Percentiles rank a stretch among this genome's conserved stretches.
Conservation (phyloP, 2,797 vertebrate genomes). For the Bovichtus diacanthus region DNA sequence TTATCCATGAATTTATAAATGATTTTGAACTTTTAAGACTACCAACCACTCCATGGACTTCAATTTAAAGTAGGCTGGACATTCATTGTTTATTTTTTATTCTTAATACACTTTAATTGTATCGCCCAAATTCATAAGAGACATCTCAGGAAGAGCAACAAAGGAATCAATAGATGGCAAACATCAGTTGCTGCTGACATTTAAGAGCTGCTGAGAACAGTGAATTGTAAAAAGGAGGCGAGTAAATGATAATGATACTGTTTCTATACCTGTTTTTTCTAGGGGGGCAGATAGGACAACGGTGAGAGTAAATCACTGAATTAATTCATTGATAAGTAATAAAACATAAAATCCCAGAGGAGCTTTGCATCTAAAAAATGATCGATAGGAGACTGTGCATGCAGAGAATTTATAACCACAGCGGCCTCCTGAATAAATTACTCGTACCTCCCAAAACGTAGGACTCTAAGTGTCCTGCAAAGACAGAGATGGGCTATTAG, state of each 20-base stretch:
- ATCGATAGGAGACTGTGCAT: not conserved
- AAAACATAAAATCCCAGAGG: not conserved
- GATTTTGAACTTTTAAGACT: no score
- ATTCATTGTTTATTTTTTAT: no score
- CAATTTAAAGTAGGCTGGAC: no score
- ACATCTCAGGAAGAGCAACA: not conserved
- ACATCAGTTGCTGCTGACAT: not conserved
- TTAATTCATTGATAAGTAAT: not conserved
- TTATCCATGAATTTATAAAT: no score
- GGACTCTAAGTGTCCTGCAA: not conserved
- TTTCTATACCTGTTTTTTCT: not conserved
- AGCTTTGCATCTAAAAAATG: not conserved
- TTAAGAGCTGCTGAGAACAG: not conserved
- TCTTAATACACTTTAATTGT: not conserved
- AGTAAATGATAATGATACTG: not conserved
- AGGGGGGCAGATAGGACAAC: not conserved
- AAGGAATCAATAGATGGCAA: not conserved
- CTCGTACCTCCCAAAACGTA: not conserved
- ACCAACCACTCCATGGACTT: no score
- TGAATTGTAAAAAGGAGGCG: not conserved
- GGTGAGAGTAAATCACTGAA: not conserved
- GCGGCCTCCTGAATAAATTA: not conserved
- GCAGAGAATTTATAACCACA: not conserved
- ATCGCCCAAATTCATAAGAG: not conserved
- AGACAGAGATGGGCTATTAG: not conserved